Conservation (phyloP, 2,888 invertebrate genomes). For the Chaetogeoica ovagalla region DNA sequence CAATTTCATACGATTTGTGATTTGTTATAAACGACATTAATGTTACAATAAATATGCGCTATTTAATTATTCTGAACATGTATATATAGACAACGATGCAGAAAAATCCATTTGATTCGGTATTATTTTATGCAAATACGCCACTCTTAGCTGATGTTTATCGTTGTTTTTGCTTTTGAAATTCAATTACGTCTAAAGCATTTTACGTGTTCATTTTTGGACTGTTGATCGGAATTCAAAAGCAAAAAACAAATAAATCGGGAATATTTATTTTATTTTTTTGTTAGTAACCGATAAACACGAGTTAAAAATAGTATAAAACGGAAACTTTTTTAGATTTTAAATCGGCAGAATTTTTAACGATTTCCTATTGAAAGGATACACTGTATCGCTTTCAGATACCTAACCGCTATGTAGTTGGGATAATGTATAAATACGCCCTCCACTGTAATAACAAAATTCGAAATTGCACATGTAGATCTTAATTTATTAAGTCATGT, state of each 20-base stretch:
- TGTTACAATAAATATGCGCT: background rate
- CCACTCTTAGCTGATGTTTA: background rate
- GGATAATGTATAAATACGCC: no score
- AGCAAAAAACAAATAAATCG: background rate
- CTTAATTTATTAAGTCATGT: no score
- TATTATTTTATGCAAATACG: conserved; percentile 19
- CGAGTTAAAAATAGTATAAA: background rate
- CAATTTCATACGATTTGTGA: background rate
- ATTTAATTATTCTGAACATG: background rate
- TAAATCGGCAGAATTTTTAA: background rate
- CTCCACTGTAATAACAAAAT: no score
- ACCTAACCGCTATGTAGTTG: no score
- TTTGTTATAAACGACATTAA: background rate
- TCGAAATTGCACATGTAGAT: no score
- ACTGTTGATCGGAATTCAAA: conserved; percentile 8
- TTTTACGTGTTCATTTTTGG: background rate
- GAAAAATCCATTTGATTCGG: conserved; percentile 4
- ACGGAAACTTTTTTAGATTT: background rate
- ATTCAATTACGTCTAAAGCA: conserved; percentile 19
- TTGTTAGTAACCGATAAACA: background rate
- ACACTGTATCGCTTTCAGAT: no score
- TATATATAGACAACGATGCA: background rate
- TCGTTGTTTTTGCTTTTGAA: background rate
- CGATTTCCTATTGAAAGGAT: no score
- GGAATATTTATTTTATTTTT: background rate